Percentiles rank a stretch among this genome's conserved stretches.
phyloP scores from a whole-genome alignment of 2,888 invertebrate species.

The Drosophila paramelanica region DNA sequence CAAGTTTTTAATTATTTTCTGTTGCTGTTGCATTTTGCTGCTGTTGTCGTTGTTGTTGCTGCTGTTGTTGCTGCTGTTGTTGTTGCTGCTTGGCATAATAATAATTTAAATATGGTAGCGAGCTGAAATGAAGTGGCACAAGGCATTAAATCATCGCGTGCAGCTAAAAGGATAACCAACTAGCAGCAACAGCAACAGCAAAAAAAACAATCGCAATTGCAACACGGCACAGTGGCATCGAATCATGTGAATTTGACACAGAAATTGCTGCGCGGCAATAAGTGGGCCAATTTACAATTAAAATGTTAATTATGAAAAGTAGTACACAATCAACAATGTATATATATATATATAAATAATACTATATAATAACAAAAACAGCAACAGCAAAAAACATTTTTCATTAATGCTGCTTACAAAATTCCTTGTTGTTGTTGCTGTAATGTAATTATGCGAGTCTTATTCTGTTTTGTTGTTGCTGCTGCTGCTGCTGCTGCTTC shows the following conservation, averaged over 20 bases:
- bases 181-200: conserved; percentile 21
- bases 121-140: conserved; percentile 79
- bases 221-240: conserved; percentile 45
- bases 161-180: conserved; percentile 74
- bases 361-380: conserved; percentile 25
- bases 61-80: conserved; percentile 21
- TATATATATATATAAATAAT: conserved; percentile 40
- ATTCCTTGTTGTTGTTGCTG: conserved; percentile 36
- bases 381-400: conserved; percentile 5
- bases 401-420: conserved; percentile 38
- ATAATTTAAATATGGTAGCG: conserved; percentile 74
- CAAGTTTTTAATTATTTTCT: conserved; percentile 80
- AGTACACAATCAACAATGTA: conserved; percentile 26
- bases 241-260: conserved; percentile 34
- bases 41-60: conserved; percentile 19
- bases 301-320: conserved; percentile 55
- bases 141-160: conserved; percentile 80
- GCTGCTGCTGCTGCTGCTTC: conserved; percentile 51
- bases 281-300: conserved; percentile 47
- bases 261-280: conserved; percentile 29
- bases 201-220: conserved; percentile 20
- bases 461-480: conserved; percentile 43
- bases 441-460: conserved; percentile 67
- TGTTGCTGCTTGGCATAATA: conserved; percentile 64
- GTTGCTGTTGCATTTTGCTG: conserved; percentile 32